Conservation (phyloP, 64 coral and sea anemone species). For the Stylophora pistillata region DNA sequence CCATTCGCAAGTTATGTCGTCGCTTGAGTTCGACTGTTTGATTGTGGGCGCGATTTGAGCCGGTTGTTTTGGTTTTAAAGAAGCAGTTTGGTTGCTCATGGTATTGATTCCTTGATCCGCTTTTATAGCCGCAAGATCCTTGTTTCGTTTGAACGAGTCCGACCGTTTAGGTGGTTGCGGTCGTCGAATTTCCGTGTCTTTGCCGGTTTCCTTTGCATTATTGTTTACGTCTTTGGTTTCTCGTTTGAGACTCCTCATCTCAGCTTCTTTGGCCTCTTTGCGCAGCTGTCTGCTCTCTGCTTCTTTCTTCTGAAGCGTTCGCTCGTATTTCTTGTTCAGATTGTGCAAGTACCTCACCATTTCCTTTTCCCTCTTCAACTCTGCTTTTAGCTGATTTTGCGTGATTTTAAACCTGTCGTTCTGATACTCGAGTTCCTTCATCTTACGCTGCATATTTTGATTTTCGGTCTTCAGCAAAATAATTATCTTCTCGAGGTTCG, state of each 20-base stretch:
- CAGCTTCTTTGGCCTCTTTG: conserved; percentile 67
- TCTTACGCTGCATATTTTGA: conserved; percentile 76
- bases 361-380: conserved; percentile 85
- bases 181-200: conserved; percentile 20
- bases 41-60: conserved; percentile 21
- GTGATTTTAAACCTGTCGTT: conserved; percentile 93
- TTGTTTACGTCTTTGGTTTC: conserved; percentile 33
- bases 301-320: conserved; percentile 91
- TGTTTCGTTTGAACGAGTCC: conserved; percentile 86
- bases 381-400: conserved; percentile 84
- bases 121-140: conserved; percentile 44
- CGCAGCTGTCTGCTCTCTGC: conserved; percentile 70
- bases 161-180: conserved; percentile 88
- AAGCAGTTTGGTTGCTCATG: not conserved
- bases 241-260: conserved; percentile 30
- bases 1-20: conserved; percentile 81
- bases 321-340: conserved; percentile 90
- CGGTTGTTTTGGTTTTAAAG: conserved; percentile 36
- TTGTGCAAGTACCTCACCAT: conserved; percentile 85
- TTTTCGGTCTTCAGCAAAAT: conserved; percentile 91
- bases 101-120: conserved; percentile 8
- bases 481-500: conserved; percentile 93
- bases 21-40: conserved; percentile 63
- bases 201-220: not conserved
- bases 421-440: conserved; percentile 93